A percentile compares a stretch with the other conserved stretches of the same genome.
These are phyloP conservation scores for Pseudomyrmex cubaensis DNA, from an alignment of 1,140 invertebrate species.

Conservation along the genomic window DNA sequence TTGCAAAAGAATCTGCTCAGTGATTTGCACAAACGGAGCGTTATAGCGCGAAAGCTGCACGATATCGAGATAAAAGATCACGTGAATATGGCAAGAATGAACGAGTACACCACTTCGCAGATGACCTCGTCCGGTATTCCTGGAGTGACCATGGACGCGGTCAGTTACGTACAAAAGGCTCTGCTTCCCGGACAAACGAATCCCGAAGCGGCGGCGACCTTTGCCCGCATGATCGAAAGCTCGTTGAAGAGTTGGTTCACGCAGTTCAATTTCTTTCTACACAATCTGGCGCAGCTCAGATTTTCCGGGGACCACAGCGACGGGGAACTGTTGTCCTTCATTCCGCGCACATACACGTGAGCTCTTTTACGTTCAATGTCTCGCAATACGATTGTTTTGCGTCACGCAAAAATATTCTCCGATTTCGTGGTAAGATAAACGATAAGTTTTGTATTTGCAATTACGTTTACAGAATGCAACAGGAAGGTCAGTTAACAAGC, in stretches of 20 bases:
- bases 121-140: constrained; percentile 98
- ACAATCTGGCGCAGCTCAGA: constrained; percentile 97
- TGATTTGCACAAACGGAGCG: constrained; percentile 45
- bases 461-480: constrained; percentile 89
- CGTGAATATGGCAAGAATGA: constrained; percentile 75
- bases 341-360: constrained; percentile 97
- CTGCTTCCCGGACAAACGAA: constrained; percentile 95
- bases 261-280: constrained; percentile 98
- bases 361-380: constrained; percentile 74
- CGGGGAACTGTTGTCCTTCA: constrained; percentile 95
- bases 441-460: neutral
- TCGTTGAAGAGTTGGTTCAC: constrained; percentile 95
- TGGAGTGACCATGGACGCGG: constrained; percentile 96
- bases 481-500: constrained; percentile 95
- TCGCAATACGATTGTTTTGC: neutral
- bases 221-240: constrained; percentile 96
- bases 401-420: too few relatives aligned
- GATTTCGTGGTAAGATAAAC: too few relatives aligned
- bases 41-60: constrained; percentile 69
- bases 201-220: constrained; percentile 96
- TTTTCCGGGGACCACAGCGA: constrained; percentile 94
- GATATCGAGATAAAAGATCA: constrained; percentile 75
- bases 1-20: constrained; percentile 29
- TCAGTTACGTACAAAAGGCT: constrained; percentile 96
- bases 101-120: constrained; percentile 85